Evolutionary conservation across 2,797 vertebrate genomes (phyloP).

Genomic region (Pseudochirops corinnae): DNA sequence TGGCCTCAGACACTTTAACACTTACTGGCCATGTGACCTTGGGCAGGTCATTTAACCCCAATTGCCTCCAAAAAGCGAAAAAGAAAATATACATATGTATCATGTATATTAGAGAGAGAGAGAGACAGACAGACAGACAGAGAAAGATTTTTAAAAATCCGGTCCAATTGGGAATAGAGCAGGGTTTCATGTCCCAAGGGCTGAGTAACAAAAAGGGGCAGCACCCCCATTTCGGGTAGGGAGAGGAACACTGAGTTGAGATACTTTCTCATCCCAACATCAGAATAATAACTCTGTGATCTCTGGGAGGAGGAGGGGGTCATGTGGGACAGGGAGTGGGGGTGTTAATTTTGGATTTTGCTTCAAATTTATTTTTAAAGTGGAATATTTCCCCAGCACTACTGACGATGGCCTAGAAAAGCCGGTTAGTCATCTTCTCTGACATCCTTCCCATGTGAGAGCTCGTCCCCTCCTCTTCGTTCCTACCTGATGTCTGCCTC

Average conservation of each 20-base stretch:
- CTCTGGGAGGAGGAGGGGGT: constrained; percentile 59
- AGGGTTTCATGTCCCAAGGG: not conserved
- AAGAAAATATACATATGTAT: not conserved
- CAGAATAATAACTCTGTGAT: constrained; percentile 16
- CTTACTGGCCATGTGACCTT: no score
- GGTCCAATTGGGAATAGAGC: not conserved
- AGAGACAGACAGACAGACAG: not conserved
- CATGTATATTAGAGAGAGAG: not conserved
- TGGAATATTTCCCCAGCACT: constrained; percentile 68
- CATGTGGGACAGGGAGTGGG: constrained; percentile 53
- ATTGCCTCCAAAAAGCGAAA: no score
- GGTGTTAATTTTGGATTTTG: constrained; percentile 75
- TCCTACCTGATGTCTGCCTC: constrained; percentile 5
- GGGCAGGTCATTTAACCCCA: no score
- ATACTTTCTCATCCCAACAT: not conserved
- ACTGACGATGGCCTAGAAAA: constrained; percentile 75
- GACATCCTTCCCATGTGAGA: constrained; percentile 32
- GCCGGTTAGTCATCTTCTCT: constrained; percentile 67
- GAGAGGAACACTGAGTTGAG: not conserved
- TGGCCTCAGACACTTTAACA: no score
- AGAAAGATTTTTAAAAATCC: not conserved
- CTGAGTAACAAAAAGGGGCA: not conserved
- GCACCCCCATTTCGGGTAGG: not conserved
- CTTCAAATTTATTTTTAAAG: constrained; percentile 78
- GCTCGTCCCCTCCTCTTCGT: constrained; percentile 26